Base-by-base conservation (phyloP, 2,797 vertebrate genomes). In the Acanthurus lineatus region DNA sequence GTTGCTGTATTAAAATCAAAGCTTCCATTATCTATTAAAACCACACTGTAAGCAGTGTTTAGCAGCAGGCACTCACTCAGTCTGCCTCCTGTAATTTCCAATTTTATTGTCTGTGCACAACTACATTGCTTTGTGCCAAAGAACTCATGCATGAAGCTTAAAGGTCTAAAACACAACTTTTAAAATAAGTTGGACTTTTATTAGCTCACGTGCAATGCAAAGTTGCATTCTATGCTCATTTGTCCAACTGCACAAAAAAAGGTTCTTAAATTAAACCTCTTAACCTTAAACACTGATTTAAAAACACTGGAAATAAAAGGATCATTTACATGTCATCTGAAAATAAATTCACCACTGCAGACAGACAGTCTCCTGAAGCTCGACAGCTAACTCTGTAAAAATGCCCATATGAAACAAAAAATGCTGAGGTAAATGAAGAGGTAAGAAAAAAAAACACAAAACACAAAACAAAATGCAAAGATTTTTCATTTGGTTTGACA, bases 1-100 rank as follows among this genome's bases (percentile, higher is more conserved):
- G 45, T 52, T 32, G 47, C 11, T 71, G 52, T 32, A 70, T 58
- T 62, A 51, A 66, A 62, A 60, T 28, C 54, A 65, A 49, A 57
- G 45, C 38, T 44, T 73, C 65, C 9, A 19, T 53, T 58, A 62
- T 65, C 35, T 47, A 44, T 76, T 35, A 61, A 63, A 48, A 22
- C 28, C 38, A 57, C 11, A 44, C 9, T 65, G 42, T 48, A 38
- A 35, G 45, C n/a, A 22, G 22, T 20, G 47, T 47, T 38, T 8
- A 54, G 60, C 66, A 60, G 22, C 32, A 53, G 38, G 47, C 47
- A 5, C 48, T 69, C 28, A 6, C 20, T 47, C 32, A 14, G 57
- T 11, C 54, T 64, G 2, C 35, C 48, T 65, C 16, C 42, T 60
- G 12, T 17, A 2, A 15, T 72, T 69, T 69, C 32, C 38, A 28